Evolutionary conservation across 2,113 vertebrate genomes (phyloP), one percentile per base, ranked within the genome.

Genomic region (Neomonachus schauinslandi): DNA sequence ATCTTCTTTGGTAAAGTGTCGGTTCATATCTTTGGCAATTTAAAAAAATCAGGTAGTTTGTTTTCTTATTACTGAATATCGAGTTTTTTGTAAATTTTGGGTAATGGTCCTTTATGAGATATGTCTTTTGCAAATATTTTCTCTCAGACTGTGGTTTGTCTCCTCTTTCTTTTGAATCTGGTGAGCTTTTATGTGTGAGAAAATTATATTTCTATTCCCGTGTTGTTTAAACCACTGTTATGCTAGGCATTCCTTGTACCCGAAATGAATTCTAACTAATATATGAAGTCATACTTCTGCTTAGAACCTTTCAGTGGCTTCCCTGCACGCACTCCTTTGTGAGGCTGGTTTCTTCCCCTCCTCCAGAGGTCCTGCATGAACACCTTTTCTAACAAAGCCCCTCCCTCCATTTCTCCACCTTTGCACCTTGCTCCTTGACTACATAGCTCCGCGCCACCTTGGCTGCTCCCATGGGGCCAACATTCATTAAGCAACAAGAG

Each of bases 401-500:
- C n/a, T 53, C 63, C 76, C 55, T 36, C 7, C 49, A 0, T 55
- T 26, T 18, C 90, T 65, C 36, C n/a, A 18, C 36, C 36, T 13
- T 36, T 1, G 19, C 4, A 7, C 33, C 63, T 7, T 1, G 28
- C 49, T 74, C 49, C 12, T n/a, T 0, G 71, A 39, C 18, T 12
- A 24, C 59, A 28, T 3, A 19, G 33, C 36, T 7, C 1, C 31
- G 5, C 19, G 55, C 31, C 14, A 11, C 15, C 19, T 9, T 22
- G 9, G 72, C 33, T 24, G 72, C 12, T 14, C 53, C 51, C 24
- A 4, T 0, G 9, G 11, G 14, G 55, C 59, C 24, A 3, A 1
- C 5, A 2, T 13, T 12, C 51, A 1, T 10, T 4, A 36, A 21
- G 46, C 33, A 51, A 49, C 0, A 4, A 24, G 42, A 7, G 1